Base-by-base conservation (phyloP, 2,888 invertebrate species). In the Acronicta psi region DNA sequence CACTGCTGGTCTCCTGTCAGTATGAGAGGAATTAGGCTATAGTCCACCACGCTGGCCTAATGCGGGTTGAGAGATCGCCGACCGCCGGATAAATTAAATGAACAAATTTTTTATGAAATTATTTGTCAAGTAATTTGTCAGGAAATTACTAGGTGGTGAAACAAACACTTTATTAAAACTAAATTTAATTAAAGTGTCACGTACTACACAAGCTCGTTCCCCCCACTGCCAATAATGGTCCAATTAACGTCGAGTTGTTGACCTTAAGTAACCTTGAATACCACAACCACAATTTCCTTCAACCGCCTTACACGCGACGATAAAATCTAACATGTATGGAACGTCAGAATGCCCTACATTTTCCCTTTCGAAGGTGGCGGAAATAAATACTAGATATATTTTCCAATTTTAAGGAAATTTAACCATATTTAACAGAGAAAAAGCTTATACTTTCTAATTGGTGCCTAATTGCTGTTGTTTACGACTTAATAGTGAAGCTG, bases 191-290 rank as follows among this genome's bases (percentile, higher is more conserved):
- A 25, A 68, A 53, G 43, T 69, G 52, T 58, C 40, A 66, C 57
- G 45, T 52, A 36, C 23, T 50, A 20, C 34, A 14, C 11, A 17
- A 42, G 49, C 14, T 44, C 20, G 38, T 36, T 13, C 43, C 34
- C 44, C 23, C 40, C 46, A 46, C 38, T 41, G 16, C 13, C 25
- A 38, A 49, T 68, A 54, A 59, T 54, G 34, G 67, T 29, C 67
- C 72, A 68, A 68, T 68, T 68, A 68, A 37, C 44, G 54, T 44
- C 40, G 59, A 66, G 67, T 45, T 47, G 44, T 46, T 72, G 72
- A 72, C 72, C 67, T 66, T 49, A 51, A 42, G 49, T 55, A 52
- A 41, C 73, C 73, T 71, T 68, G 67, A 72, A 55, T 25, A 46
- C 29, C 20, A 23, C 29, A n/a, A 38, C 38, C 23, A 47, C 36